Conservation (phyloP, 2,797 vertebrate species). For the Chiroxiphia lanceolata region DNA sequence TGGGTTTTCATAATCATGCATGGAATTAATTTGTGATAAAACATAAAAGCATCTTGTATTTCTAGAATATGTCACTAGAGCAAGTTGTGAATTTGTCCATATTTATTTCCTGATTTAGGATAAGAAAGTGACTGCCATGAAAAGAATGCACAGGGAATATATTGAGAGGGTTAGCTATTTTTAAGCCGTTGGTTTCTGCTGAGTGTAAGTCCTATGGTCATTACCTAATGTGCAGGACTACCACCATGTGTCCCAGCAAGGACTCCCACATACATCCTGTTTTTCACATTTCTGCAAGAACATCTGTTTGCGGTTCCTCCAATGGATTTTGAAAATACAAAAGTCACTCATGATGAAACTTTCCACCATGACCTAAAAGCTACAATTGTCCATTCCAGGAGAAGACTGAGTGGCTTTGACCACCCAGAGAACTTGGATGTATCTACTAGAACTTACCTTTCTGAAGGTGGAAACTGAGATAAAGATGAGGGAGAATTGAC, state of each 20-base stretch:
- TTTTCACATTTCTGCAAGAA: constrained; percentile 38
- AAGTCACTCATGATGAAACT: not conserved
- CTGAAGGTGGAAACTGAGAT: not conserved
- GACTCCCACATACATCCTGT: constrained; percentile 67
- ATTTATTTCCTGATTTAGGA: not conserved
- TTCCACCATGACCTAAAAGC: constrained; percentile 1
- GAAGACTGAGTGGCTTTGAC: not conserved
- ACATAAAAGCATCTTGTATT: constrained; percentile 10
- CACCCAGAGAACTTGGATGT: not conserved
- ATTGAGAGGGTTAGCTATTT: constrained; percentile 25
- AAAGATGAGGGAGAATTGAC: not conserved
- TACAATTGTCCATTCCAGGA: not conserved
- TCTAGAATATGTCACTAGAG: constrained; percentile 29
- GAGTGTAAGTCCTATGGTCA: not conserved
- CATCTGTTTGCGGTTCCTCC: constrained; percentile 44
- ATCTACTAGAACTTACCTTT: not conserved
- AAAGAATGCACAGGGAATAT: constrained; percentile 37
- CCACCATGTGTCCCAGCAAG: constrained; percentile 14
- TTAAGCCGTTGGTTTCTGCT: not conserved
- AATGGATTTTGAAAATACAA: not conserved
- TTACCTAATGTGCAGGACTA: not conserved
- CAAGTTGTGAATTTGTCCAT: constrained; percentile 21
- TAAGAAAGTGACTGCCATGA: constrained; percentile 46
- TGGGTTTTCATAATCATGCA: not conserved
- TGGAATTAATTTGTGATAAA: constrained; percentile 44